These are phyloP conservation scores for Eira barbara DNA, from an alignment of 2,113 vertebrate genomes.

Conservation along the genomic window DNA sequence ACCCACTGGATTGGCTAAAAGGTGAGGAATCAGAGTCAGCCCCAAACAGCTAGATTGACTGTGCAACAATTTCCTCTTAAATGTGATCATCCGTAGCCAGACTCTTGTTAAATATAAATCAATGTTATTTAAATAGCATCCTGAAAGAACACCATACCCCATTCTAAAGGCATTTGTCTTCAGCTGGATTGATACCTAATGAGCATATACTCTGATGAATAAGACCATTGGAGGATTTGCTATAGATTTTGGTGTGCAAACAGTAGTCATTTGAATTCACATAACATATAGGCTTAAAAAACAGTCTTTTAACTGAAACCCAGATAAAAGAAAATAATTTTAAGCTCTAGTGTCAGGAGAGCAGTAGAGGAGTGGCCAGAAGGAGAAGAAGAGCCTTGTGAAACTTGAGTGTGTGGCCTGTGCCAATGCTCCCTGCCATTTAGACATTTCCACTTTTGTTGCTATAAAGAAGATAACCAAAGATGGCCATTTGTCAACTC, in stretches of 20 bases:
- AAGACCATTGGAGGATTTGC: background rate
- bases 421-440: background rate
- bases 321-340: background rate
- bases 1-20: slow-evolving; percentile 1
- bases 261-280: background rate
- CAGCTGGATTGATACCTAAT: background rate
- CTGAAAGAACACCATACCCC: background rate
- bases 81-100: slow-evolving; percentile 3
- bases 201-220: background rate
- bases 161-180: background rate
- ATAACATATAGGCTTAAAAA: background rate
- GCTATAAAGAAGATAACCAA: background rate
- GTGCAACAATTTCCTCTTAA: slow-evolving; percentile 5
- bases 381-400: background rate
- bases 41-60: background rate
- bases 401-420: background rate
- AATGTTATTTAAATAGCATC: background rate
- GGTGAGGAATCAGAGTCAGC: background rate
- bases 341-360: background rate
- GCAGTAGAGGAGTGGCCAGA: background rate
- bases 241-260: background rate
- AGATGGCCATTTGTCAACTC: slow-evolving; percentile 57
- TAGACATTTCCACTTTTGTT: background rate
- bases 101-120: background rate
- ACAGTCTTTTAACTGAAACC: background rate